Evolutionary conservation across 2,113 vertebrate genomes (phyloP).

Genomic region (human (Homo sapiens)): DNA sequence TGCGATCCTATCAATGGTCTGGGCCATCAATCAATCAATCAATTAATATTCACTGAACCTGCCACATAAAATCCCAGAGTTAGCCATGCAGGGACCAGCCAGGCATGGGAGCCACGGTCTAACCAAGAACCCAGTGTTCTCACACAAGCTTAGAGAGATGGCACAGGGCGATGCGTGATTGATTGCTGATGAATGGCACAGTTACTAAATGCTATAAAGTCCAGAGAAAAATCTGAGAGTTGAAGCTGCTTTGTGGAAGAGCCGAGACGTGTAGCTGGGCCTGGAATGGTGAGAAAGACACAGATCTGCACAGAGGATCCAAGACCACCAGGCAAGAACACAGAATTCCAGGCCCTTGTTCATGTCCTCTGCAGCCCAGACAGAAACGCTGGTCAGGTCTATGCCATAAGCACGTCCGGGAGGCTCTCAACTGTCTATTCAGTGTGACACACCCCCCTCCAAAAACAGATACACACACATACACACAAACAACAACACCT

Average conservation of each 20-base stretch:
- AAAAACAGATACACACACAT: background rate
- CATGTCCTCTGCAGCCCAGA: background rate
- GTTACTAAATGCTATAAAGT: background rate
- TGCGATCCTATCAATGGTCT: background rate
- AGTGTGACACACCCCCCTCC: accelerated
- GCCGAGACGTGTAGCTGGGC: background rate
- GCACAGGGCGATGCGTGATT: accelerated
- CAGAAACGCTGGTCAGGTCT: accelerated
- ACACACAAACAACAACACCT: too few relatives aligned
- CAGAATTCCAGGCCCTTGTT: accelerated
- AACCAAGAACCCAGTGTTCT: background rate
- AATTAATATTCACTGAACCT: background rate
- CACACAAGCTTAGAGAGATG: background rate
- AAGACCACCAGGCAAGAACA: background rate
- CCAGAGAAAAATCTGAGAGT: background rate
- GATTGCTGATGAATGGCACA: accelerated
- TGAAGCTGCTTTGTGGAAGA: background rate
- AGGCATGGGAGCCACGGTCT: accelerated
- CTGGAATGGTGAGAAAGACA: background rate
- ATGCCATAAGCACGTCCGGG: accelerated
- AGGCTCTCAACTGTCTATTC: background rate
- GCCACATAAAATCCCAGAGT: background rate
- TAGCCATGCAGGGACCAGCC: background rate
- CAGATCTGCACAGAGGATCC: background rate
- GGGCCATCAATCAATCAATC: background rate